phyloP scores from a whole-genome alignment of 2,888 invertebrate genomes.

The Subacronicta megacephala region DNA sequence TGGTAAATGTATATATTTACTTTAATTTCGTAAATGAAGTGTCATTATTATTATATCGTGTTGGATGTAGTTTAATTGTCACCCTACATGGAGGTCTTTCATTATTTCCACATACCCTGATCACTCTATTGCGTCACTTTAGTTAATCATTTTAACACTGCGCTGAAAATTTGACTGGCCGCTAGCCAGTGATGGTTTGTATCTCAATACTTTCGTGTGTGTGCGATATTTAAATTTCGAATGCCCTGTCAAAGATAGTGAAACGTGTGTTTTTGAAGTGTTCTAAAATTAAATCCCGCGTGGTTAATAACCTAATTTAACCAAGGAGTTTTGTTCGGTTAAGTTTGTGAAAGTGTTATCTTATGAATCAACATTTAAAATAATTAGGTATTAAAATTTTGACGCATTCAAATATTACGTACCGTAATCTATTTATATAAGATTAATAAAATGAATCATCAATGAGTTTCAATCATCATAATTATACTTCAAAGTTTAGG shows the following conservation, averaged over 20 bases:
- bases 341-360: too few relatives aligned
- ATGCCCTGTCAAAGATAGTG: constrained; percentile 2
- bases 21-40: constrained; percentile 27
- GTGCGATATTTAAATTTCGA: constrained; percentile 7
- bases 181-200: constrained; percentile 22
- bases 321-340: too few relatives aligned
- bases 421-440: too few relatives aligned
- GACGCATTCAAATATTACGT: too few relatives aligned
- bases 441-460: too few relatives aligned
- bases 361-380: too few relatives aligned
- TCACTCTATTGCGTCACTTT: constrained; percentile 12
- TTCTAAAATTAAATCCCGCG: neutral
- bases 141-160: constrained; percentile 13
- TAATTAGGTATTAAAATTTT: too few relatives aligned
- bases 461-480: too few relatives aligned
- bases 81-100: constrained; percentile 21
- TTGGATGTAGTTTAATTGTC: constrained; percentile 1
- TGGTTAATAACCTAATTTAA: neutral
- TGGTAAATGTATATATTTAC: neutral
- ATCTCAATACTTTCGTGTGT: constrained; percentile 23
- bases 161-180: constrained; percentile 15
- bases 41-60: constrained; percentile 5
- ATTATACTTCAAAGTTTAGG: too few relatives aligned
- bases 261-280: constrained; percentile 4
- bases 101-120: constrained; percentile 7